Conservation (phyloP, 2,888 invertebrate species). For the Oligia latruncula region DNA sequence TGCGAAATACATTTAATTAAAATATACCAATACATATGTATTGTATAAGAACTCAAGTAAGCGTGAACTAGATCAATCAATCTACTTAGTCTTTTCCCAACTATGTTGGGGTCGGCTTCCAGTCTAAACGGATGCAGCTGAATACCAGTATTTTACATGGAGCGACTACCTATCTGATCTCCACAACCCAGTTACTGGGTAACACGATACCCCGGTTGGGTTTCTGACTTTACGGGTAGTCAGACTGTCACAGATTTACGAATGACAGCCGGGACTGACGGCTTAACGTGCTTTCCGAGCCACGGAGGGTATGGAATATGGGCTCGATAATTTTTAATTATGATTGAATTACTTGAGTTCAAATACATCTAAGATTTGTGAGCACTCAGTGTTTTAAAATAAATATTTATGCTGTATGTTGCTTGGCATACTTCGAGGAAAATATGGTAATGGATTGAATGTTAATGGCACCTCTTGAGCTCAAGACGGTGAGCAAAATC, state of each 20-base stretch:
- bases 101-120: not conserved
- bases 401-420: conserved; percentile 11
- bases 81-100: not conserved
- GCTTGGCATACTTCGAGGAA: conserved; percentile 38
- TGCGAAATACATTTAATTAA: conserved; percentile 24
- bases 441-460: not conserved
- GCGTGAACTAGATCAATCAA: not conserved
- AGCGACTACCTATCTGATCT: not conserved
- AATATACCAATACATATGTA: conserved; percentile 24
- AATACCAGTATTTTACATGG: not conserved
- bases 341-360: conserved; percentile 32
- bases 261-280: not conserved
- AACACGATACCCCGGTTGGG: not conserved
- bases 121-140: not conserved
- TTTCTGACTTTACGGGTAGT: no score
- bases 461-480: not conserved
- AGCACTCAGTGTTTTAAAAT: conserved; percentile 34
- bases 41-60: conserved; percentile 47
- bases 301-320: not conserved
- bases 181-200: not conserved
- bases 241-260: not conserved
- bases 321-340: not conserved
- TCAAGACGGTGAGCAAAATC: not conserved
- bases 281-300: not conserved
- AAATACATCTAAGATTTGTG: conserved; percentile 30